Evolutionary conservation across 2,888 invertebrate genomes (phyloP).

Genomic region (Drosophila suboccidentalis): DNA sequence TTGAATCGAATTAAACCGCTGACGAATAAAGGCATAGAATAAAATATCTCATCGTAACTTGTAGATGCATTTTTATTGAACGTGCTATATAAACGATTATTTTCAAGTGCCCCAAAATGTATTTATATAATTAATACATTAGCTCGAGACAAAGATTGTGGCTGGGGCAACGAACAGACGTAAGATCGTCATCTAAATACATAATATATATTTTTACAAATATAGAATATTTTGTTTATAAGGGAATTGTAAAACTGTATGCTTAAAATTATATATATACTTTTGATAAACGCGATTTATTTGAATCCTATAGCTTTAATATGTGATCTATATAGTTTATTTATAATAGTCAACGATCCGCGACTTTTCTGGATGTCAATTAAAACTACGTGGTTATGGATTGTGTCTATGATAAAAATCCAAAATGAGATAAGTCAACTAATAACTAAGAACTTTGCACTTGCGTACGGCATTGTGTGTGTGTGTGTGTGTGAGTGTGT

Average conservation of each 20-base stretch:
- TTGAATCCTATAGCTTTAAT: conserved; percentile 9
- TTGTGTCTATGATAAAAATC: conserved; percentile 46
- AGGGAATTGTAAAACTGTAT: conserved; percentile 25
- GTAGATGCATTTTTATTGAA: conserved; percentile 53
- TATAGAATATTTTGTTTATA: conserved; percentile 33
- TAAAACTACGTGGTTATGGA: conserved; percentile 34
- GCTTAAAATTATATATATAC: conserved; percentile 46
- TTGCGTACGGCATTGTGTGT: conserved; percentile 25
- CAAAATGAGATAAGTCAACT: conserved; percentile 66
- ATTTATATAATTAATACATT: conserved; percentile 31
- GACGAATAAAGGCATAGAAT: conserved; percentile 10
- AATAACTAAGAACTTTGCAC: conserved; percentile 54
- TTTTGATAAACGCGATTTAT: conserved; percentile 3
- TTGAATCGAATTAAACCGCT: background rate
- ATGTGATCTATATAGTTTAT: conserved; percentile 14
- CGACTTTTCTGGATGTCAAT: conserved; percentile 32
- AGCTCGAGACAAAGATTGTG: conserved; percentile 18
- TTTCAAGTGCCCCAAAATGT: conserved; percentile 6
- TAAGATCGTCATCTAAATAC: conserved; percentile 21
- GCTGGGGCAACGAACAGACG: conserved; percentile 7
- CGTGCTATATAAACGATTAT: conserved; percentile 6
- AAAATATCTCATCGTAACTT: conserved; percentile 42
- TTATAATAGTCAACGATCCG: conserved; percentile 53
- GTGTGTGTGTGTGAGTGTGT: conserved; percentile 15
- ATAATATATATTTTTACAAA: conserved; percentile 26